A percentile compares a stretch with the other conserved stretches of the same genome.
Evolutionary conservation across 2,888 invertebrate genomes (phyloP).

Genomic region (Troides helena): DNA sequence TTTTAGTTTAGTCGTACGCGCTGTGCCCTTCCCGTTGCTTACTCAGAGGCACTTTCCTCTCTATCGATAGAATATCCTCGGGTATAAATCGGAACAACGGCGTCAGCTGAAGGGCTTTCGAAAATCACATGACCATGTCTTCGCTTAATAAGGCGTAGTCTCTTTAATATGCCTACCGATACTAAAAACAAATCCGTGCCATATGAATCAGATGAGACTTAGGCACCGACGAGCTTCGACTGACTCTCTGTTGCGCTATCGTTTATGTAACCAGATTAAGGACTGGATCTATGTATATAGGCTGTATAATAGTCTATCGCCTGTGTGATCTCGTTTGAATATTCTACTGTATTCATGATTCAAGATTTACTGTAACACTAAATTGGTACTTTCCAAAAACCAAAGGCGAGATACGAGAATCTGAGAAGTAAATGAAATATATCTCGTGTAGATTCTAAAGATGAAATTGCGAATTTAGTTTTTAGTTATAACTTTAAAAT

Average conservation of each 20-base stretch:
- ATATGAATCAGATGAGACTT: slow-evolving; percentile 9
- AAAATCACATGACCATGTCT: too few relatives aligned
- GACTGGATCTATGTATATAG: slow-evolving; percentile 9
- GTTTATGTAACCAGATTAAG: slow-evolving; percentile 26
- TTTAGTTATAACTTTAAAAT: too few relatives aligned
- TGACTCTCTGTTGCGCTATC: slow-evolving; percentile 18
- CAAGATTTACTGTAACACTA: not conserved
- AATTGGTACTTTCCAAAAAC: not conserved
- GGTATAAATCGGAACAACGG: too few relatives aligned
- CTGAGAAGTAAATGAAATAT: too few relatives aligned
- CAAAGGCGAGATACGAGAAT: not conserved
- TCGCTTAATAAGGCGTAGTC: too few relatives aligned
- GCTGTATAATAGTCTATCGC: slow-evolving; percentile 1
- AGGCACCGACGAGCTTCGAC: slow-evolving; percentile 15
- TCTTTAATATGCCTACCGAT: not conserved
- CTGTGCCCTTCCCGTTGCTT: too few relatives aligned
- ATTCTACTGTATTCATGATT: not conserved
- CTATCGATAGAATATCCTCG: too few relatives aligned
- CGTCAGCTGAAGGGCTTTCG: too few relatives aligned
- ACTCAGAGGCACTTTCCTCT: too few relatives aligned
- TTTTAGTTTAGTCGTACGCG: too few relatives aligned
- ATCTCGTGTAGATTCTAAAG: too few relatives aligned
- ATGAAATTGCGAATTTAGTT: too few relatives aligned
- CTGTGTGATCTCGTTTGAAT: slow-evolving; percentile 3
- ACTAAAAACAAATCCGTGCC: not conserved